phyloP scores from a whole-genome alignment of 1,140 invertebrate species.

The Eciton burchellii region DNA sequence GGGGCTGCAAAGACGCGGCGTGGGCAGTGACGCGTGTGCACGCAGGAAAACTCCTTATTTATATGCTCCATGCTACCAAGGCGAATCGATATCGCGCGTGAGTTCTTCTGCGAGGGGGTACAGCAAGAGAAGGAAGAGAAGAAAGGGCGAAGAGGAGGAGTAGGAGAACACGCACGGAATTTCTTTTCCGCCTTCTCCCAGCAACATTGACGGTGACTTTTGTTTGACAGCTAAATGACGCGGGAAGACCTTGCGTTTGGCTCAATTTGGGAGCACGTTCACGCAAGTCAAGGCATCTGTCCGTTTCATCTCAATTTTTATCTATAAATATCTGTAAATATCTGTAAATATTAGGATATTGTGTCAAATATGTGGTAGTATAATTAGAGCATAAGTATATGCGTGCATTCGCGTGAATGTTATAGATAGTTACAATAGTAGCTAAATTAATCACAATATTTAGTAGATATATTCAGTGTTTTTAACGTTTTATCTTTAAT shows the following conservation, averaged over 20 bases:
- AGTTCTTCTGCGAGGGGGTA: slow-evolving; percentile 68
- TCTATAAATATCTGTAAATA: no score
- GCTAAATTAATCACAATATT: no score
- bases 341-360: no score
- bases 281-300: background rate
- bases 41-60: slow-evolving; percentile 85
- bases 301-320: no score
- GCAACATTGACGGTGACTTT: slow-evolving; percentile 45
- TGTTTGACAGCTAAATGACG: slow-evolving; percentile 16
- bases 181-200: slow-evolving; percentile 58
- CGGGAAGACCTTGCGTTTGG: slow-evolving; percentile 8
- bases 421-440: no score
- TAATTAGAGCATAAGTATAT: no score
- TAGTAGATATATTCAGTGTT: no score
- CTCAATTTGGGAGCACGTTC: slow-evolving; percentile 10
- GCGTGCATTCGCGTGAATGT: no score
- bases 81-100: slow-evolving; percentile 83
- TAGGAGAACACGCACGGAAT: slow-evolving; percentile 23
- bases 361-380: background rate
- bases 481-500: no score
- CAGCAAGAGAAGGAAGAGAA: slow-evolving; percentile 3
- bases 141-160: slow-evolving; percentile 38
- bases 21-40: slow-evolving; percentile 85
- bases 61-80: slow-evolving; percentile 80
- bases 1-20: slow-evolving; percentile 79